phyloP scores from a whole-genome alignment of 35 echinoderm and acorn worm genomes.

The Heliocidaris tuberculata region DNA sequence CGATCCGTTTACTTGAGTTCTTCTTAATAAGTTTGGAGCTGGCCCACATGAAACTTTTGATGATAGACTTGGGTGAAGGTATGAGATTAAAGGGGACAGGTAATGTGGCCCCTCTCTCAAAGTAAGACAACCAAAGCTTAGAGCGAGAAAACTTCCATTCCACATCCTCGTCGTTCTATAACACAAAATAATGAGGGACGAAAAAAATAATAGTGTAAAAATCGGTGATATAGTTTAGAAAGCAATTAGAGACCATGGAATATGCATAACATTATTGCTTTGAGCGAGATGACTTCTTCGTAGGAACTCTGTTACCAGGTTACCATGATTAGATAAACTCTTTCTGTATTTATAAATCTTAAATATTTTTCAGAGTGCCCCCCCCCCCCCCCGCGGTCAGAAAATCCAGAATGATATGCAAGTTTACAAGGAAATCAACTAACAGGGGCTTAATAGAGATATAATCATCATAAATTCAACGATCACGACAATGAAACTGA shows the following conservation, averaged over 20 bases:
- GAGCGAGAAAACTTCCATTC: conserved; percentile 80
- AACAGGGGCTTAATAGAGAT: too few species aligned
- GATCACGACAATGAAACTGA: conserved; percentile 1
- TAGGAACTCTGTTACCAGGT: too few species aligned
- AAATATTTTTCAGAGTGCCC: too few species aligned
- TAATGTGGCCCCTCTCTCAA: conserved; percentile 71
- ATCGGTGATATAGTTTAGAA: too few species aligned
- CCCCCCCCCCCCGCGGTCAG: too few species aligned
- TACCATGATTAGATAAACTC: too few species aligned
- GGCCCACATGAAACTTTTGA: conserved; percentile 42
- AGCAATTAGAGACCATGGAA: not conserved
- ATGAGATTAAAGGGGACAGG: conserved; percentile 73
- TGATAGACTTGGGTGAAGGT: conserved; percentile 62
- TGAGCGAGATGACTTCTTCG: too few species aligned
- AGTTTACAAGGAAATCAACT: too few species aligned
- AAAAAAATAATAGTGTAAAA: not conserved
- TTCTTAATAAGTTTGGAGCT: not conserved
- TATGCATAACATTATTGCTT: too few species aligned
- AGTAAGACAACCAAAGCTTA: conserved; percentile 73
- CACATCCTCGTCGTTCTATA: conserved; percentile 62
- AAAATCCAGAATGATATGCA: too few species aligned
- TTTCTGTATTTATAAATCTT: too few species aligned
- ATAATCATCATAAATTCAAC: too few species aligned
- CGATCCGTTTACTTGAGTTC: not conserved
- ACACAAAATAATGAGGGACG: not conserved